These are phyloP conservation scores for Saiga tatarica DNA, from an alignment of 2,113 vertebrate genomes.

Conservation along the genomic window DNA sequence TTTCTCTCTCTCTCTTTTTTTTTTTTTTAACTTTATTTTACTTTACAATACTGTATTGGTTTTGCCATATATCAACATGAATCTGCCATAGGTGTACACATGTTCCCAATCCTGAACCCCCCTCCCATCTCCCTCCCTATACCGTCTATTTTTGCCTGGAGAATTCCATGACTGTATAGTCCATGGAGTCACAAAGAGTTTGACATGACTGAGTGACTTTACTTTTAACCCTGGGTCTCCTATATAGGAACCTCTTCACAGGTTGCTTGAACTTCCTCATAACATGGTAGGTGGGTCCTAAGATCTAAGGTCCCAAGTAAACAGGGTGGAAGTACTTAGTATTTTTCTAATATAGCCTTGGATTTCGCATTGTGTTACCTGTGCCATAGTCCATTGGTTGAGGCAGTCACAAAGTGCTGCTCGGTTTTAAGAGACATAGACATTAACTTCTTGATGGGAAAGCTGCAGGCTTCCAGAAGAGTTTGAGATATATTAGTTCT, in stretches of 20 bases:
- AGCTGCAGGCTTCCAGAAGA: not conserved
- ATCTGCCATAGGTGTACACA: no score
- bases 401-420: not conserved
- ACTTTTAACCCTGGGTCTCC: not conserved
- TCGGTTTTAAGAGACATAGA: not conserved
- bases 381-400: not conserved
- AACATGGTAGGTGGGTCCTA: not conserved
- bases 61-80: no score
- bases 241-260: not conserved
- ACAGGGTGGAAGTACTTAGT: not conserved
- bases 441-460: not conserved
- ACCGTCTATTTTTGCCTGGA: not conserved
- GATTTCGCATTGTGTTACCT: not conserved
- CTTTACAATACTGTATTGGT: no score
- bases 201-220: not conserved
- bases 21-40: no score
- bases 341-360: not conserved
- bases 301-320: not conserved
- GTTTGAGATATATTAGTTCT: not conserved
- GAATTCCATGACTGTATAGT: not conserved
- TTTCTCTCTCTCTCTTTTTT: rapidly evolving
- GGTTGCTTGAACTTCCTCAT: not conserved
- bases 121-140: no score
- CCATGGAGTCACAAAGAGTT: not conserved
- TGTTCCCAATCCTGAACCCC: no score